Percentiles rank a stretch among this genome's conserved stretches.
These are phyloP conservation scores for Heliconius ethilla DNA, from an alignment of 2,888 invertebrate genomes.

Conservation along the genomic window DNA sequence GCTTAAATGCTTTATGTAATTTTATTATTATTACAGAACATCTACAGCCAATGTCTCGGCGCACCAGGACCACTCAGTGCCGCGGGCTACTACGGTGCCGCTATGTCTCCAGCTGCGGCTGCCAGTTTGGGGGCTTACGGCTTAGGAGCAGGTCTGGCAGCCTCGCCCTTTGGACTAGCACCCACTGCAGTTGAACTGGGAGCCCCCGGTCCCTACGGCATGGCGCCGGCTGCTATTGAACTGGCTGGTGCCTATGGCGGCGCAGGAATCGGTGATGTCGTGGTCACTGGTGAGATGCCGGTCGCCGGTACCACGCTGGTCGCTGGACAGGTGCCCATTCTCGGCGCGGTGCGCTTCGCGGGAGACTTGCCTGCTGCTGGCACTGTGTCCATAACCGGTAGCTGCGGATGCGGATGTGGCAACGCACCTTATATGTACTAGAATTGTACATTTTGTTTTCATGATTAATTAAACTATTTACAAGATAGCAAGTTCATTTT, in stretches of 20 bases:
- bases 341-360: constrained; percentile 52
- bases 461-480: constrained; percentile 8
- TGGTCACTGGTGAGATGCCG: constrained; percentile 50
- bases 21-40: constrained; percentile 41
- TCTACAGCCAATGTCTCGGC: constrained; percentile 40
- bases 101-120: constrained; percentile 16
- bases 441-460: background rate
- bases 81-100: constrained; percentile 19
- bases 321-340: constrained; percentile 53
- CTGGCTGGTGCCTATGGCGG: constrained; percentile 43
- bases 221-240: constrained; percentile 11
- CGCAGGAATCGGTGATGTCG: constrained; percentile 47
- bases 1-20: background rate
- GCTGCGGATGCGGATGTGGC: constrained; percentile 44
- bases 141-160: constrained; percentile 28
- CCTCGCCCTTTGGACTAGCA: constrained; percentile 35
- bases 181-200: constrained; percentile 37
- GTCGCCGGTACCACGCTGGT: constrained; percentile 52
- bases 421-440: constrained; percentile 24
- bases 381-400: constrained; percentile 50
- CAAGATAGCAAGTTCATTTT: background rate
- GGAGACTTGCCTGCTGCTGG: constrained; percentile 50
- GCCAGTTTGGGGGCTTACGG: constrained; percentile 28
- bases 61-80: constrained; percentile 27
- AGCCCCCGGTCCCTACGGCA: constrained; percentile 18